Evolutionary conservation across 2,113 vertebrate species (phyloP).

Genomic region (Oreochromis spilurus): DNA sequence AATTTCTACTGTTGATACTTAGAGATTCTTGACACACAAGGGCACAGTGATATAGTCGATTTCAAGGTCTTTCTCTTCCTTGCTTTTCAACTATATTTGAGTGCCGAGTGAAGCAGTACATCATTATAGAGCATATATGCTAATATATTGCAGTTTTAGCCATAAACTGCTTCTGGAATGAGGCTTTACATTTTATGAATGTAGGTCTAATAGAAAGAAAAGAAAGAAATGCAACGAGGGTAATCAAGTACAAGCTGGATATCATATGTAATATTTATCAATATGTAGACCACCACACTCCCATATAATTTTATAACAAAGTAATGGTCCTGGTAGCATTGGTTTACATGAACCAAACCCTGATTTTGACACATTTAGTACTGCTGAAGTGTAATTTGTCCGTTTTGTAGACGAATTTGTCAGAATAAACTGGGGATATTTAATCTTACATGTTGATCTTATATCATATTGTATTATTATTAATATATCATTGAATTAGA

Average conservation of each 20-base stretch:
- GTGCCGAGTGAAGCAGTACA: neutral
- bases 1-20: neutral
- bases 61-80: slow-evolving; percentile 15
- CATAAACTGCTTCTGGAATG: neutral
- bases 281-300: neutral
- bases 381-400: neutral
- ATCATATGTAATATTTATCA: neutral
- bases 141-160: neutral
- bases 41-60: neutral
- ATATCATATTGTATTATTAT: neutral
- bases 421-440: neutral
- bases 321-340: neutral
- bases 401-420: neutral
- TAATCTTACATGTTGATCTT: neutral
- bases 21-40: slow-evolving; percentile 16
- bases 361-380: neutral
- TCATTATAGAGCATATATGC: neutral
- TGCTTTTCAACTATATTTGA: neutral
- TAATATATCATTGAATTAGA: neutral
- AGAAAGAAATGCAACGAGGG: neutral
- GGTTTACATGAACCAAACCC: neutral
- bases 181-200: neutral
- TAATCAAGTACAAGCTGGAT: neutral
- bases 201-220: neutral
- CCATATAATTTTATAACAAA: neutral